Evolutionary conservation across 1,140 invertebrate genomes (phyloP).

Genomic region (Berghia stephanieae): DNA sequence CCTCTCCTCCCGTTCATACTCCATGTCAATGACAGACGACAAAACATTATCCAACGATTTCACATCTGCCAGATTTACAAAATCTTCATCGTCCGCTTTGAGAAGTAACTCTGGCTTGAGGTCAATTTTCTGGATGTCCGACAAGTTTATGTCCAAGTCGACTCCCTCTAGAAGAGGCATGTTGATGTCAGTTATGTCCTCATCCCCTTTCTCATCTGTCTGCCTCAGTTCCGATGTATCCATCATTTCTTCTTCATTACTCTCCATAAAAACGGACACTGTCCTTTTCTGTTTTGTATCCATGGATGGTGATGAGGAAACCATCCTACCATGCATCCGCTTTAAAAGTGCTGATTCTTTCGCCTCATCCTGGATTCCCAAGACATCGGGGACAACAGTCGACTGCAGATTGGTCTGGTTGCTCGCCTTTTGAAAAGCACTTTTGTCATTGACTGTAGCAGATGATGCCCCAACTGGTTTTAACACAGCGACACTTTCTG

Average conservation of each 20-base stretch:
- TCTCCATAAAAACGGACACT: too few relatives aligned
- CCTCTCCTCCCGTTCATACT: neutral
- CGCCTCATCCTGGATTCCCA: neutral
- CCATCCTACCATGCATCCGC: constrained; percentile 5
- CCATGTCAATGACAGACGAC: constrained; percentile 29
- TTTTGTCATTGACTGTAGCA: too few relatives aligned
- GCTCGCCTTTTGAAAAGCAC: too few relatives aligned
- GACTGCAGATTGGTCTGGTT: too few relatives aligned
- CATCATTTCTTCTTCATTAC: too few relatives aligned
- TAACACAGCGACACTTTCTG: neutral
- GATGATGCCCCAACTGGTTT: neutral
- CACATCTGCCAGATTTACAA: neutral
- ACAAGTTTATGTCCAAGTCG: constrained; percentile 13
- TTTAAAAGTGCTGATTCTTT: constrained; percentile 20
- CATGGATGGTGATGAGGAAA: too few relatives aligned
- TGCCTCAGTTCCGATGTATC: too few relatives aligned
- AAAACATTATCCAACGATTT: constrained; percentile 20
- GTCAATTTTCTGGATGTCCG: constrained; percentile 4
- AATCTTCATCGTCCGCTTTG: constrained; percentile 6
- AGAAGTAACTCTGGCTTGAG: constrained; percentile 25
- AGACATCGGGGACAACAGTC: neutral
- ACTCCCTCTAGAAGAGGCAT: constrained; percentile 9
- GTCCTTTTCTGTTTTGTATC: too few relatives aligned
- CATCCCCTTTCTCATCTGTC: too few relatives aligned
- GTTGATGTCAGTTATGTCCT: constrained; percentile 17